A percentile compares a stretch with the other conserved stretches of the same genome.
phyloP scores from a whole-genome alignment of 2,888 invertebrate species.

The Trachelus stipa region DNA sequence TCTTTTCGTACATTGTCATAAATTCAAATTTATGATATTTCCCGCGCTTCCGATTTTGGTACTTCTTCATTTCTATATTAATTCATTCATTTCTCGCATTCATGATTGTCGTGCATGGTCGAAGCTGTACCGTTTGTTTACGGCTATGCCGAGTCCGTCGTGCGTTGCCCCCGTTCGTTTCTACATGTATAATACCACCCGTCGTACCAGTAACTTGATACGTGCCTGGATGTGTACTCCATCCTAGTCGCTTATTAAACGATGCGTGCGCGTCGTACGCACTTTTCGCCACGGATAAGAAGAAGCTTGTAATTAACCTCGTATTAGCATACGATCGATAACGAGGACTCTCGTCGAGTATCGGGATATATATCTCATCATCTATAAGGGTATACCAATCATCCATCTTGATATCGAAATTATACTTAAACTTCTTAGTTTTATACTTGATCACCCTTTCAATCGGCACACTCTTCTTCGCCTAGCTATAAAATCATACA shows the following conservation, averaged over 20 bases:
- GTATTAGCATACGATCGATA: not conserved
- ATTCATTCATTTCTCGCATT: not conserved
- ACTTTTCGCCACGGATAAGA: not conserved
- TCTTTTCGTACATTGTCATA: not conserved
- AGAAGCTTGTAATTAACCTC: not conserved
- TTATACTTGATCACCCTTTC: not conserved
- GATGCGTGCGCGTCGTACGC: not conserved
- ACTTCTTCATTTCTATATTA: not conserved
- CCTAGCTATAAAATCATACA: not conserved
- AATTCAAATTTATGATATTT: not conserved
- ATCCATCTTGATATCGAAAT: not conserved
- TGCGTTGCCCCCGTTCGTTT: not conserved
- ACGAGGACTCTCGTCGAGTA: not conserved
- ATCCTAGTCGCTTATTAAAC: not conserved
- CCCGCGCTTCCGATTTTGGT: not conserved
- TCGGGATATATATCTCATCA: not conserved
- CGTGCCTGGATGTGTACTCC: not conserved
- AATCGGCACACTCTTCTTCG: not conserved
- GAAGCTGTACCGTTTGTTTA: not conserved
- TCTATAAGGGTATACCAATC: not conserved
- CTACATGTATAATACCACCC: not conserved
- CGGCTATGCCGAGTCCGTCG: not conserved
- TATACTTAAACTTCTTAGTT: not conserved
- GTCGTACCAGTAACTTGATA: not conserved
- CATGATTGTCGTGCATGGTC: not conserved